A percentile compares a stretch with the other conserved stretches of the same genome.
Conservation (phyloP, 1,140 invertebrate genomes). For the Trachymyrmex septentrionalis region DNA sequence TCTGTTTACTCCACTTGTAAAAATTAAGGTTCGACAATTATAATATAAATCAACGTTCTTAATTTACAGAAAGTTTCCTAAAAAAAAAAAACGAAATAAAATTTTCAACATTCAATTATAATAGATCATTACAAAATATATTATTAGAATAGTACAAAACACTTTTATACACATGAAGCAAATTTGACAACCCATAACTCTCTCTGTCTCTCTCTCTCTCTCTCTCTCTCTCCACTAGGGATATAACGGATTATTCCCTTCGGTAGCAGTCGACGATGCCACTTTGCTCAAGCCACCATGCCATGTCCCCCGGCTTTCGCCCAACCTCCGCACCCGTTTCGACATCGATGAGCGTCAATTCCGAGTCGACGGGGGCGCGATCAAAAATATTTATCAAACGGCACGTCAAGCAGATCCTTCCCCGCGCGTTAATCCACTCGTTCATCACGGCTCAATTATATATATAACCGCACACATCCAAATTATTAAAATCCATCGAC, state of each 20-base stretch:
- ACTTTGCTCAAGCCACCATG: conserved; percentile 57
- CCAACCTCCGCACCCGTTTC: conserved; percentile 28
- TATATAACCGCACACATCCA: background rate
- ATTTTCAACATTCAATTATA: background rate
- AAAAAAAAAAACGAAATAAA: background rate
- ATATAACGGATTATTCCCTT: conserved; percentile 63
- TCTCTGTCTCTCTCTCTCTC: background rate
- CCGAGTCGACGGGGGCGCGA: conserved; percentile 54
- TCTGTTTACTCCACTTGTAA: background rate
- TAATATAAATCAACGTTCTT: background rate
- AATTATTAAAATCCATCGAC: conserved; percentile 49
- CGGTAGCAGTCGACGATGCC: conserved; percentile 59
- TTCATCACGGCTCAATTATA: conserved; percentile 28
- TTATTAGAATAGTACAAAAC: background rate
- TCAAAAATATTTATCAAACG: conserved; percentile 66
- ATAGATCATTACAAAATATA: background rate
- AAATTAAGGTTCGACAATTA: background rate
- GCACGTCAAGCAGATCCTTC: conserved; percentile 44
- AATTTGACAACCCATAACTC: conserved; percentile 42
- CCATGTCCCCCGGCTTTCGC: conserved; percentile 56
- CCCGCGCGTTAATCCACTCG: conserved; percentile 31
- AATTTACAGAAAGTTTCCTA: background rate
- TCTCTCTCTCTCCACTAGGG: conserved; percentile 16
- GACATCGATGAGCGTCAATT: conserved; percentile 63
- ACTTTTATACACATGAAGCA: background rate